These are phyloP conservation scores for Marmota flaviventris DNA, from an alignment of 2,113 vertebrate genomes.

Conservation along the genomic window DNA sequence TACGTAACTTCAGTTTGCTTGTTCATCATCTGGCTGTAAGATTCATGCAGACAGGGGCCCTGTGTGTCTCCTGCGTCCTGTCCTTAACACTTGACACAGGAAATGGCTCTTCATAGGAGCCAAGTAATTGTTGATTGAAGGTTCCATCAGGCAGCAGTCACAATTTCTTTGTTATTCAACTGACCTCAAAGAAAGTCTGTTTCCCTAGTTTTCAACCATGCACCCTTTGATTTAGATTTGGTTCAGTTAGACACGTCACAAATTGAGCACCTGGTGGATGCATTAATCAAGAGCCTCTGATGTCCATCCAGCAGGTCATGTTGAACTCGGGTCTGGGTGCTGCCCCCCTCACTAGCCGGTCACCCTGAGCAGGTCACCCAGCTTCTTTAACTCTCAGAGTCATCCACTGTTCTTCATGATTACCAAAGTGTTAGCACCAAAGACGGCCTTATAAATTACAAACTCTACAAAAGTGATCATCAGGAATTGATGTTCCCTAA, in stretches of 20 bases:
- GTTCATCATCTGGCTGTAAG: neutral
- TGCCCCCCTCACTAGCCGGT: no score
- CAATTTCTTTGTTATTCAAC: neutral
- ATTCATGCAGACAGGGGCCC: neutral
- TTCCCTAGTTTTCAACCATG: neutral
- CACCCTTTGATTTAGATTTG: neutral
- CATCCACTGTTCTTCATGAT: neutral
- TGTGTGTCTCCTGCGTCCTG: neutral
- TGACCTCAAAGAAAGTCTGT: neutral
- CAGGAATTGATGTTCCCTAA: neutral
- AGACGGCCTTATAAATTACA: neutral
- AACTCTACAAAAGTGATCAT: neutral
- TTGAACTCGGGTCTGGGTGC: neutral
- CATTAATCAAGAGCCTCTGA: neutral
- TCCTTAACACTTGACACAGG: neutral
- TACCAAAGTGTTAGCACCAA: neutral
- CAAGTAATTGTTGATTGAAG: neutral
- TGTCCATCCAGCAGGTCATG: accelerated
- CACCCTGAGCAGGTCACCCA: neutral
- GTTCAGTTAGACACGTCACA: neutral
- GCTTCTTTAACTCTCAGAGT: neutral
- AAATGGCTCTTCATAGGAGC: neutral
- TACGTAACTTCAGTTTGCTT: neutral
- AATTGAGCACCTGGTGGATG: neutral
- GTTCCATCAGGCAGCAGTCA: neutral